A percentile compares a stretch with the other conserved stretches of the same genome.
phyloP scores from a whole-genome alignment of 2,113 vertebrate genomes.

The Odobenus rosmarus region DNA sequence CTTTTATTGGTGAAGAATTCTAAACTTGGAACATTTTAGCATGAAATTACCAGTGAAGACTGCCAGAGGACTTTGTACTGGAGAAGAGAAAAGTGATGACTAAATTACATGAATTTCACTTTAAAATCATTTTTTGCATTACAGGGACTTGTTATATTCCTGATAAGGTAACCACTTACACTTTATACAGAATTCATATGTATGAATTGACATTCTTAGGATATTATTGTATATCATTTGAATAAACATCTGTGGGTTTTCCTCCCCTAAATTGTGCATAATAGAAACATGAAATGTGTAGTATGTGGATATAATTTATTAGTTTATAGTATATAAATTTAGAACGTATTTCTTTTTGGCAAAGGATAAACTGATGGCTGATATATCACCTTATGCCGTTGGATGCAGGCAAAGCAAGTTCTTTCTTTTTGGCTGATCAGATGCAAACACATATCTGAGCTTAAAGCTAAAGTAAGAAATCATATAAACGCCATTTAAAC shows the following conservation, averaged over 20 bases:
- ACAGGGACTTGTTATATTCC: background rate
- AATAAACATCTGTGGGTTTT: conserved; percentile 42
- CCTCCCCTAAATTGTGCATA: background rate
- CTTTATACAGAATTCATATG: conserved; percentile 46
- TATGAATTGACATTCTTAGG: conserved; percentile 28
- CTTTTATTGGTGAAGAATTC: conserved; percentile 46
- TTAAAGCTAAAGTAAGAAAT: conserved; percentile 58
- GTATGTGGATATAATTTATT: conserved; percentile 12
- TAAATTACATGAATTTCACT: conserved; percentile 34
- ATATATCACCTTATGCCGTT: conserved; percentile 24
- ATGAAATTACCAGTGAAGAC: conserved; percentile 37
- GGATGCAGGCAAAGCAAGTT: conserved; percentile 35
- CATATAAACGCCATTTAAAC: conserved; percentile 56
- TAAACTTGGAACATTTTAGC: conserved; percentile 50
- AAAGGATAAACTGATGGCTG: conserved; percentile 48
- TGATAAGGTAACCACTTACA: conserved; percentile 7
- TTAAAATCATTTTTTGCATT: conserved; percentile 38
- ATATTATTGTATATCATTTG: conserved; percentile 43
- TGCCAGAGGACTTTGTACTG: conserved; percentile 28
- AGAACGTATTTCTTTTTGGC: conserved; percentile 2
- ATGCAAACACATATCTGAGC: conserved; percentile 24
- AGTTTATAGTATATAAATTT: conserved; percentile 44
- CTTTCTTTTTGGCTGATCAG: conserved; percentile 29
- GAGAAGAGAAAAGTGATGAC: conserved; percentile 18
- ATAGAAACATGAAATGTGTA: conserved; percentile 12